Conservation (phyloP, 2,888 invertebrate genomes). For the Platypus cylindrus region DNA sequence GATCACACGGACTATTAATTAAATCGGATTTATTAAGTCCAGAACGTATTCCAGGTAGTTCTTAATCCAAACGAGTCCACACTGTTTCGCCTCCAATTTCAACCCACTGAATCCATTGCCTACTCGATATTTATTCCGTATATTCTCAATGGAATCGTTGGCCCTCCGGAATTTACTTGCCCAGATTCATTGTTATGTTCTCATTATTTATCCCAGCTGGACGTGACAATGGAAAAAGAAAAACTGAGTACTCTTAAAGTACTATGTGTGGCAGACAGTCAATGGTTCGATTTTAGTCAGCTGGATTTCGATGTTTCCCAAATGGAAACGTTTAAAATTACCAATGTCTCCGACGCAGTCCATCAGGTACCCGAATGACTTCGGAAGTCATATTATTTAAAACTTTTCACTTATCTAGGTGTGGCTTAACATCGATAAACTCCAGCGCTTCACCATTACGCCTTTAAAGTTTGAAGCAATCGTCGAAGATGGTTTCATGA, state of each 20-base stretch:
- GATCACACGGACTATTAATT: too few species aligned
- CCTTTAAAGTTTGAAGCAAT: background rate
- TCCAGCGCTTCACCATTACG: conserved; percentile 1
- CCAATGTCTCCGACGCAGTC: conserved; percentile 4
- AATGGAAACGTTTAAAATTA: conserved; percentile 10
- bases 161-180: conserved; percentile 36
- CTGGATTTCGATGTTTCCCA: conserved; percentile 12
- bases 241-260: conserved; percentile 18
- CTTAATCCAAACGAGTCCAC: conserved; percentile 22
- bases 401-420: conserved; percentile 4
- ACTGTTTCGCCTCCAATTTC: conserved; percentile 32
- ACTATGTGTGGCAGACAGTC: conserved; percentile 17
- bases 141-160: conserved; percentile 44
- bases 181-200: conserved; percentile 14
- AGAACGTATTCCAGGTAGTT: too few species aligned
- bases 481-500: conserved; percentile 2
- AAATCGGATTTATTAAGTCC: too few species aligned
- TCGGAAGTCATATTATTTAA: background rate
- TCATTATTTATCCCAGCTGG: conserved; percentile 9
- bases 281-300: conserved; percentile 16
- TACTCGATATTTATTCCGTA: conserved; percentile 47
- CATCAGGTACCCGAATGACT: conserved; percentile 5
- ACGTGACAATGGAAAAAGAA: conserved; percentile 2
- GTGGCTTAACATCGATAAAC: background rate
- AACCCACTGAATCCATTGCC: conserved; percentile 35